These are phyloP conservation scores for Nasonia oneida DNA, from an alignment of 2,888 invertebrate species.

Conservation along the genomic window DNA sequence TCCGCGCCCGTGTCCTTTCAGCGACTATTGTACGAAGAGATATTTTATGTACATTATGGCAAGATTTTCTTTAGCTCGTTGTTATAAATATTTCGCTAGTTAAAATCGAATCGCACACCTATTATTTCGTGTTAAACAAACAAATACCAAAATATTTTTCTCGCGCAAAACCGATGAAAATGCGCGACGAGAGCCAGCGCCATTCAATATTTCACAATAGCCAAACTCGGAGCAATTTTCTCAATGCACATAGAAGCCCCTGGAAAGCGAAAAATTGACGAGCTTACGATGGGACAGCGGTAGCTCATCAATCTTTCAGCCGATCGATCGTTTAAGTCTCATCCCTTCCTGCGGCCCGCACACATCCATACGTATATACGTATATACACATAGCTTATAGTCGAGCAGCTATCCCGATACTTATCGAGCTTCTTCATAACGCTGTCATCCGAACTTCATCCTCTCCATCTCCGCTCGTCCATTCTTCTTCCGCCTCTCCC, in stretches of 20 bases:
- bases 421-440: slow-evolving; percentile 69
- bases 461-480: slow-evolving; percentile 36
- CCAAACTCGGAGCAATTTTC: slow-evolving; percentile 4
- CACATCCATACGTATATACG: not conserved
- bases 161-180: not conserved
- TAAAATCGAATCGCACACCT: not conserved
- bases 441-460: slow-evolving; percentile 53
- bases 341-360: slow-evolving; percentile 6
- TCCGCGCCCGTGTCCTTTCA: not conserved
- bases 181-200: not conserved
- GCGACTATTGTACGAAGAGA: not conserved
- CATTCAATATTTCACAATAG: slow-evolving; percentile 13
- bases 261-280: slow-evolving; percentile 35
- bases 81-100: not conserved
- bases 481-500: slow-evolving; percentile 25
- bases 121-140: not conserved
- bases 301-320: slow-evolving; percentile 53
- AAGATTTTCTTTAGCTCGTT: not conserved
- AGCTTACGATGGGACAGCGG: slow-evolving; percentile 20
- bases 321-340: slow-evolving; percentile 54
- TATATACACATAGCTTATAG: not conserved
- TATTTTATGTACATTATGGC: not conserved
- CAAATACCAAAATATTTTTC: not conserved
- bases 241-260: not conserved
- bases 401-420: slow-evolving; percentile 64